phyloP scores from a whole-genome alignment of 1,140 invertebrate species.

The Saxidomus purpurata region DNA sequence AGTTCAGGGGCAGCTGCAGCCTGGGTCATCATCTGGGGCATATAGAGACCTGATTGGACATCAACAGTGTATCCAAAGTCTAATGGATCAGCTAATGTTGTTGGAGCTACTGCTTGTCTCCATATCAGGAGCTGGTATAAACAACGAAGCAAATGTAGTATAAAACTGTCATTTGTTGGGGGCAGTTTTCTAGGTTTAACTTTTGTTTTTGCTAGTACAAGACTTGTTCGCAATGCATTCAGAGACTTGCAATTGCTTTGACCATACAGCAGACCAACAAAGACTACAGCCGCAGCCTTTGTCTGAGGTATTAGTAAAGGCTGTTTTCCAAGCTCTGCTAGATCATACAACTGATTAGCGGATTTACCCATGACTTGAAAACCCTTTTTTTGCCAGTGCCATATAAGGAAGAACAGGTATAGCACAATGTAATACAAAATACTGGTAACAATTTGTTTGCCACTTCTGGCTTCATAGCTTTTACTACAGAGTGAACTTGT shows the following conservation, averaged over 20 bases:
- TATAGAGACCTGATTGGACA: not conserved
- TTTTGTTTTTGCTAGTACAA: no score
- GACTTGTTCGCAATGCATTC: no score
- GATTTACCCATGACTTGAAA: conserved; percentile 2
- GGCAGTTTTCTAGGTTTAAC: no score
- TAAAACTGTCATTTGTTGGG: no score
- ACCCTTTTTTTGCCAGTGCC: conserved; percentile 7
- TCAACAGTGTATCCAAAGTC: no score
- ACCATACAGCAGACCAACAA: no score
- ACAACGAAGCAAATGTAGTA: no score
- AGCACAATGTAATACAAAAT: conserved; percentile 28
- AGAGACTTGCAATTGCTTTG: no score
- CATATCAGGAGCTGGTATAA: no score
- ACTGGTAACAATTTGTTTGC: conserved; percentile 1
- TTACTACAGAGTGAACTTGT: not conserved
- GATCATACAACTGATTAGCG: not conserved
- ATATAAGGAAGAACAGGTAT: conserved; percentile 23
- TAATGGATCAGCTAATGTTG: not conserved
- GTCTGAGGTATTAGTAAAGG: no score
- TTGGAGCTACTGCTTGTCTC: no score
- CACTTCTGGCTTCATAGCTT: not conserved
- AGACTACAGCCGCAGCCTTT: no score
- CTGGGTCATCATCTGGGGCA: not conserved
- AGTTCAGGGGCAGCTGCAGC: conserved; percentile 7
- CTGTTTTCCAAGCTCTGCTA: not conserved